Evolutionary conservation across 2,888 invertebrate species (phyloP).

Genomic region (Drosophila mettleri): DNA sequence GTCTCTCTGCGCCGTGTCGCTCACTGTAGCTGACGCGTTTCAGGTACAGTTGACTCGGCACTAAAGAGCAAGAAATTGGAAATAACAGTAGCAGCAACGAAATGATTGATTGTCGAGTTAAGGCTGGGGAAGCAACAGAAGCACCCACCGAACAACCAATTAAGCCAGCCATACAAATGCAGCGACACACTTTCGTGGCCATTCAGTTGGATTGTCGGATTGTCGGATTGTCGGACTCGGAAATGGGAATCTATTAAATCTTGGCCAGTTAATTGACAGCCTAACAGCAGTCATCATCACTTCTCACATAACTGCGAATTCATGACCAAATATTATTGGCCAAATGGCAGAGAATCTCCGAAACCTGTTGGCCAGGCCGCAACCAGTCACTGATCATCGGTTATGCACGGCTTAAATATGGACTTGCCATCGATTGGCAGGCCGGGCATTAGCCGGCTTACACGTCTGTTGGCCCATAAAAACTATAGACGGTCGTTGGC

Average conservation of each 20-base stretch:
- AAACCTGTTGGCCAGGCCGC: conserved; percentile 40
- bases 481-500: conserved; percentile 42
- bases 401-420: conserved; percentile 61
- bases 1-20: background rate
- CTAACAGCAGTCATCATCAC: conserved; percentile 32
- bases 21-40: conserved; percentile 1
- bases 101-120: conserved; percentile 63
- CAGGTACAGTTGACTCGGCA: conserved; percentile 51
- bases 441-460: conserved; percentile 28
- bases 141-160: conserved; percentile 63
- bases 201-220: conserved; percentile 21
- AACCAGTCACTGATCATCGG: conserved; percentile 52
- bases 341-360: conserved; percentile 23
- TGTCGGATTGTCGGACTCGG: conserved; percentile 33
- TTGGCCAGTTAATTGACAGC: conserved; percentile 54
- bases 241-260: conserved; percentile 42
- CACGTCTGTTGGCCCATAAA: conserved; percentile 63
- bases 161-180: conserved; percentile 43
- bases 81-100: conserved; percentile 55
- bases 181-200: conserved; percentile 64
- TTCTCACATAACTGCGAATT: conserved; percentile 72
- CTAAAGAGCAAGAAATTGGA: background rate
- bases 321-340: conserved; percentile 70
- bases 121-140: background rate
- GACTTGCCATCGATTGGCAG: conserved; percentile 31